These are phyloP conservation scores for Lanistes nyassanus DNA, from an alignment of 1,140 invertebrate species.

Conservation along the genomic window DNA sequence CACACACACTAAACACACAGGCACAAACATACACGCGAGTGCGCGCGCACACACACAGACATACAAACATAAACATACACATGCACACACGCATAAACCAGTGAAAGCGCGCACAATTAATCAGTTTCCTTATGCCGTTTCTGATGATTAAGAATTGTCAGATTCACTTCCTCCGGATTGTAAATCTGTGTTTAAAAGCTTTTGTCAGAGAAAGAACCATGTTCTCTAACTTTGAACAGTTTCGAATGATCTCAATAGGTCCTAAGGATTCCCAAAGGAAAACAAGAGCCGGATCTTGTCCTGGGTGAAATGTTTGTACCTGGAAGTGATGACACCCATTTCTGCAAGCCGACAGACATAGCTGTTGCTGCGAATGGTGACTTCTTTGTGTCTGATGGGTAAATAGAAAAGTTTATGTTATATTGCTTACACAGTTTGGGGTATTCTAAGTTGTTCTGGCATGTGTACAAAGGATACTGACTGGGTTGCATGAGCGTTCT, in stretches of 20 bases:
- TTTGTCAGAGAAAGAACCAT: neutral
- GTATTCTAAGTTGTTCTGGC: too few relatives aligned
- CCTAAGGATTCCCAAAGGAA: constrained; percentile 77
- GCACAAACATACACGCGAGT: neutral
- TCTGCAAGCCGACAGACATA: constrained; percentile 94
- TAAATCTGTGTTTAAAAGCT: neutral
- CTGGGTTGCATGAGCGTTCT: too few relatives aligned
- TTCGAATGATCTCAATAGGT: constrained; percentile 46
- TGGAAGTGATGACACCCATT: constrained; percentile 78
- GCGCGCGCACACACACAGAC: neutral
- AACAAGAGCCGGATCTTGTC: constrained; percentile 71
- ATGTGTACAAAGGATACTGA: too few relatives aligned
- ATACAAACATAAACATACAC: neutral
- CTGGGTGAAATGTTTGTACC: constrained; percentile 88
- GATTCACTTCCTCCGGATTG: neutral
- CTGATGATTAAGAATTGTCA: too few relatives aligned
- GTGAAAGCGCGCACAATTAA: too few relatives aligned
- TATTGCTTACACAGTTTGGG: too few relatives aligned
- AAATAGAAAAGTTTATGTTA: constrained; percentile 16
- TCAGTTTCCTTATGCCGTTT: too few relatives aligned
- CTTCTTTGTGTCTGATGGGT: constrained; percentile 93
- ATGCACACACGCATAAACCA: neutral
- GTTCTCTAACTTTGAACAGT: neutral
- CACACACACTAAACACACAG: neutral
- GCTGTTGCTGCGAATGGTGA: constrained; percentile 85